Conservation (phyloP, 2,797 vertebrate species). For the Astyanax mexicanus region DNA sequence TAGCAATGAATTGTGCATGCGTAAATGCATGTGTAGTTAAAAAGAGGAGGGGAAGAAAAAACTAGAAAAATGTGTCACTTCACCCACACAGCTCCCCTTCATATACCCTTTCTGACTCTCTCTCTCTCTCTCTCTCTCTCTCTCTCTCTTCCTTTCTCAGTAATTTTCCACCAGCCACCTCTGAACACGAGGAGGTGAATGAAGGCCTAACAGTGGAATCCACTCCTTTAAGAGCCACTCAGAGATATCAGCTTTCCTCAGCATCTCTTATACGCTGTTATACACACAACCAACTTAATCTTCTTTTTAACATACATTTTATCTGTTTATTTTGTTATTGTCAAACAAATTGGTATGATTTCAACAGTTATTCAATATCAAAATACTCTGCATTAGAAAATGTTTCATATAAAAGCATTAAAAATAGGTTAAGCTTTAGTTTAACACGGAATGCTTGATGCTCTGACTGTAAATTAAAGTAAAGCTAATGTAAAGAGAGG, state of each 20-base stretch:
- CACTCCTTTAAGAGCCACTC: too few relatives aligned
- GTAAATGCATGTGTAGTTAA: background rate
- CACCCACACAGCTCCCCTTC: background rate
- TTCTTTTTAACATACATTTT: background rate
- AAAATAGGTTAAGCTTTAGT: too few relatives aligned
- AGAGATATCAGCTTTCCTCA: background rate
- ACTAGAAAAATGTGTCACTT: conserved; percentile 11
- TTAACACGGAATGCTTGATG: background rate
- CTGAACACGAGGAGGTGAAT: background rate
- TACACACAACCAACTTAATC: background rate
- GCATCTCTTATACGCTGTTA: background rate
- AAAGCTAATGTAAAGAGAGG: background rate
- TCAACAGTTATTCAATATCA: too few relatives aligned
- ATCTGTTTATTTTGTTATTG: too few relatives aligned
- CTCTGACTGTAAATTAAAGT: background rate
- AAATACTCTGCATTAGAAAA: too few relatives aligned
- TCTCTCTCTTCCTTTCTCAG: background rate
- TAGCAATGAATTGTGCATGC: background rate
- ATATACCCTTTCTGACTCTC: background rate
- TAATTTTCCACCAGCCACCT: conserved; percentile 38
- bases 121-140: background rate
- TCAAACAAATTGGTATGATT: too few relatives aligned
- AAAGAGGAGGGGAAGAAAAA: background rate
- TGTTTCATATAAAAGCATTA: too few relatives aligned
- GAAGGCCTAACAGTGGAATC: background rate